Evolutionary conservation across 1,140 invertebrate species (phyloP).

Genomic region (Pogonognathellus flavescens): DNA sequence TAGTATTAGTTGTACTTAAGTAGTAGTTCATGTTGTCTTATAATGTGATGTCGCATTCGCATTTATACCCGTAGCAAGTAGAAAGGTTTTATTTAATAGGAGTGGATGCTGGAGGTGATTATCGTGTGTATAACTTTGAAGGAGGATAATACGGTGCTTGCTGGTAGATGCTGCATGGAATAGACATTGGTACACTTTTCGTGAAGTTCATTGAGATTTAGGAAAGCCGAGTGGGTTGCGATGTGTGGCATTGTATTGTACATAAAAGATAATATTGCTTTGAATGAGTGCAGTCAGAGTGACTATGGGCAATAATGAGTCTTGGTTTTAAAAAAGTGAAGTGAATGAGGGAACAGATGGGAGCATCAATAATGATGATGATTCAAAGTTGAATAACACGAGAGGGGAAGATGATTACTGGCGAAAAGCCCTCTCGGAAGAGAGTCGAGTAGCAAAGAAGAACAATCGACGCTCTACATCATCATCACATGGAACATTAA

Average conservation of each 20-base stretch:
- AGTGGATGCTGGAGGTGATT: too few species aligned
- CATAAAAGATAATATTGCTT: constrained; percentile 8
- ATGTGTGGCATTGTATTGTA: background rate
- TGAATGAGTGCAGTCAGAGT: constrained; percentile 11
- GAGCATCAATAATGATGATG: constrained; percentile 62
- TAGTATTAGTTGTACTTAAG: background rate
- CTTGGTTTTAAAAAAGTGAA: constrained; percentile 40
- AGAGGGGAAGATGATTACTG: constrained; percentile 51
- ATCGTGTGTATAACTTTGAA: too few species aligned
- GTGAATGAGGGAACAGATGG: constrained; percentile 60
- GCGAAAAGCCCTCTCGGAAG: background rate
- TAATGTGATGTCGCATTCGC: background rate
- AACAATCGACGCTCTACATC: constrained; percentile 19
- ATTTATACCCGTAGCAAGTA: too few species aligned
- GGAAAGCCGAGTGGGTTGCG: constrained; percentile 4
- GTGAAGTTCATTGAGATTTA: constrained; percentile 30
- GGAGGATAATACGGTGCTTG: too few species aligned
- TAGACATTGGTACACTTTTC: background rate
- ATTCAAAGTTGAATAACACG: constrained; percentile 57
- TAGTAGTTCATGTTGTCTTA: background rate
- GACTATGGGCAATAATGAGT: constrained; percentile 35
- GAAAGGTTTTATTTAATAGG: background rate
- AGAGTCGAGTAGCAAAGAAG: constrained; percentile 34
- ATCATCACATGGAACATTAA: constrained; percentile 49
- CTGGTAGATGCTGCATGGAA: too few species aligned